phyloP scores from a whole-genome alignment of 2,113 vertebrate genomes.

The Trinectes maculatus region DNA sequence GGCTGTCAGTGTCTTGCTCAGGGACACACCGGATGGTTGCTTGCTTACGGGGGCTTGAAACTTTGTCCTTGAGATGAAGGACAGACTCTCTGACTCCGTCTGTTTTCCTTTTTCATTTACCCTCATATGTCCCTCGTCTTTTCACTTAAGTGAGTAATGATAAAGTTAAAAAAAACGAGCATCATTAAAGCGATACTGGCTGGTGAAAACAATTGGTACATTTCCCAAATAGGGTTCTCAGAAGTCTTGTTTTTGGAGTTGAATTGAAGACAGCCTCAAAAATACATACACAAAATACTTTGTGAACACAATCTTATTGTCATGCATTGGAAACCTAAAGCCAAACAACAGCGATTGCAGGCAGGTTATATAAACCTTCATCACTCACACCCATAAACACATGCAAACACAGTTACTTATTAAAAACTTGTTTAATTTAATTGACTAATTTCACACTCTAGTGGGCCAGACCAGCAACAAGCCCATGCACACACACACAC shows the following conservation, averaged over 20 bases:
- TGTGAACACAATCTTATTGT: not conserved
- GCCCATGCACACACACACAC: slow-evolving; percentile 21
- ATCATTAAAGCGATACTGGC: not conserved
- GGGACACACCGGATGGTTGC: slow-evolving; percentile 57
- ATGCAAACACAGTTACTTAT: slow-evolving; percentile 45
- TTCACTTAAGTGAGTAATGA: slow-evolving; percentile 2
- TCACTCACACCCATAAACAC: not conserved
- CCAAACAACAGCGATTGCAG: not conserved
- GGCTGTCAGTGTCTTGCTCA: slow-evolving; percentile 59
- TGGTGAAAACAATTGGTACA: not conserved
- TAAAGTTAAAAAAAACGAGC: not conserved
- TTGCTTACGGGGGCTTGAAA: slow-evolving; percentile 43
- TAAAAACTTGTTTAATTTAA: slow-evolving; percentile 69
- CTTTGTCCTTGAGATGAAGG: slow-evolving; percentile 60
- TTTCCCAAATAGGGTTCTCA: not conserved
- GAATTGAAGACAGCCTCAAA: not conserved
- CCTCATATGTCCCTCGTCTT: not conserved
- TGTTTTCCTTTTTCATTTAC: slow-evolving; percentile 10
- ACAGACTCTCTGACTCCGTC: slow-evolving; percentile 4
- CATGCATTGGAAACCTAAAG: not conserved
- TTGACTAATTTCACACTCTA: slow-evolving; percentile 70
- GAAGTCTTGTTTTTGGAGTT: not conserved
- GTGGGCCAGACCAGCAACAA: slow-evolving; percentile 51
- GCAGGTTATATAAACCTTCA: not conserved
- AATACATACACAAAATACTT: too few relatives aligned